These are phyloP conservation scores for Homarus americanus DNA, from an alignment of 1,140 invertebrate genomes.

Conservation along the genomic window DNA sequence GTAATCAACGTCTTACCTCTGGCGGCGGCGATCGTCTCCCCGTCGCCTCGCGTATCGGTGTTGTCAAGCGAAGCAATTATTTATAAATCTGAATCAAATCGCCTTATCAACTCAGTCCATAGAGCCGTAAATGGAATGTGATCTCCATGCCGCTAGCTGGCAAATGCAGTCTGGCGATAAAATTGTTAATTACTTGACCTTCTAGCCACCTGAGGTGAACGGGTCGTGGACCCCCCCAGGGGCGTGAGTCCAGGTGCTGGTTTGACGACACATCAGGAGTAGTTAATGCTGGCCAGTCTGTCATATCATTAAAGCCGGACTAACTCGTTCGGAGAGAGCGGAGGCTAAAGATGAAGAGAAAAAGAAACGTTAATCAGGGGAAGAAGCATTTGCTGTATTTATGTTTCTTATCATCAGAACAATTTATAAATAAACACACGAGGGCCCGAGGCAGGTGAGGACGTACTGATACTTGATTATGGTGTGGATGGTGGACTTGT, in stretches of 20 bases:
- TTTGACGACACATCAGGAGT: slow-evolving; percentile 7
- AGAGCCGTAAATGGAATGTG: neutral
- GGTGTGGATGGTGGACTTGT: no score
- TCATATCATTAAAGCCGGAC: neutral
- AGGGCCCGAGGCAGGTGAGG: no score
- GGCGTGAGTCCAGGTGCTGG: slow-evolving; percentile 15
- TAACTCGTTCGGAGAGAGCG: neutral
- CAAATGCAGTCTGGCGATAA: slow-evolving; percentile 16
- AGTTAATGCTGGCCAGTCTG: neutral
- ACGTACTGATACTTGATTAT: no score
- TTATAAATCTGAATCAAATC: slow-evolving; percentile 14
- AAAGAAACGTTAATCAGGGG: no score
- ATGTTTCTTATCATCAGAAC: neutral
- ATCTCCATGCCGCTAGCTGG: neutral
- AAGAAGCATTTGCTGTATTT: neutral
- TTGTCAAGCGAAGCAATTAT: slow-evolving; percentile 6
- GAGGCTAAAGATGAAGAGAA: neutral
- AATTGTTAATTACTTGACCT: slow-evolving; percentile 36
- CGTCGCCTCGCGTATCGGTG: neutral
- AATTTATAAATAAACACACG: no score
- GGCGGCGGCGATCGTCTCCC: neutral
- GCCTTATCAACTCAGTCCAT: neutral
- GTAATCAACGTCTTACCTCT: neutral
- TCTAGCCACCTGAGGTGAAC: slow-evolving; percentile 26
- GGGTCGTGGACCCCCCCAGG: slow-evolving; percentile 27